Base-by-base conservation (phyloP, 37 sponge, comb jelly and placozoan genomes). In the Diacarnus erythraeanus region DNA sequence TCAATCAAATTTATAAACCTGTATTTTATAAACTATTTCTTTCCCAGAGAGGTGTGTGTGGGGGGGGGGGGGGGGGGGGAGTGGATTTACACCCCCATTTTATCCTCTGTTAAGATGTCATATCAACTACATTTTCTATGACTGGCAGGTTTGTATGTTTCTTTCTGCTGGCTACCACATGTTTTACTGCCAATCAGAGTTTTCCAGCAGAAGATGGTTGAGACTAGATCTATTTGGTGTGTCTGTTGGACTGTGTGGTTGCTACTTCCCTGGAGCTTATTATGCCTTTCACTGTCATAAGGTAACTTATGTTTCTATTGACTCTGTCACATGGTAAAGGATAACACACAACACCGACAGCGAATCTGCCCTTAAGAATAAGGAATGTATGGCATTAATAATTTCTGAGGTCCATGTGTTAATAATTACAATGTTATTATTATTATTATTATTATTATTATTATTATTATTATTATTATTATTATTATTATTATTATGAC, bases 241-340 rank as follows among this genome's bases (percentile, higher is more conserved):
- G 31, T 76, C 89, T 22, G 77, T 94, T 23, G 95, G 89, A 23
- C 76, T 94, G 33, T 87, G 88, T 71, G 96, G 96, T 22, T 89
- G 93, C 81, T 93, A 90, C 76, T 78, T 95, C 63, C 93, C 96
- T 6, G 94, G 93, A 25, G 78, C 85, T 1, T 95, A 89, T 75
- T 92, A 92, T 68, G 96, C 93, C 65, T 95, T 93, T 79, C 86
- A 93, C 76, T 95, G 96, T 68, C 51, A 93, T 44, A 27, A 69
- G 47, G 93, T 91, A 44, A 15, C n/a, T n/a, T n/a, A n/a, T n/a
- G n/a, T n/a, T n/a, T n/a, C n/a, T n/a, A n/a, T n/a, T n/a, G n/a
- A n/a, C n/a, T n/a, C n/a, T n/a, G n/a, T n/a, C n/a, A n/a, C n/a
- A n/a, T n/a, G n/a, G n/a, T n/a, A n/a, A n/a, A n/a, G n/a, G n/a